These are phyloP conservation scores for Perizoma flavofasciatum DNA, from an alignment of 2,888 invertebrate species.

Conservation along the genomic window DNA sequence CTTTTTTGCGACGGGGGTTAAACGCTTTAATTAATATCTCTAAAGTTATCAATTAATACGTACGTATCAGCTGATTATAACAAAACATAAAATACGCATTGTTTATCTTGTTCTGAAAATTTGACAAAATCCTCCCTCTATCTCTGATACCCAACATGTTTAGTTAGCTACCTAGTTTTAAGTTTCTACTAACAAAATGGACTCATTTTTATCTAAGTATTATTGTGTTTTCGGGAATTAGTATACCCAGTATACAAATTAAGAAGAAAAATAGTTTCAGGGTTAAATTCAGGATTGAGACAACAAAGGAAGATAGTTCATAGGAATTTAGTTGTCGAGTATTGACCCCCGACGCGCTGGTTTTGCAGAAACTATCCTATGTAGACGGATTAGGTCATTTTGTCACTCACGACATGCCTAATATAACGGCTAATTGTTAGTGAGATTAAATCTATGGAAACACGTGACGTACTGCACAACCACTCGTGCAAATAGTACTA, in stretches of 20 bases:
- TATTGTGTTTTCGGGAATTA: no score
- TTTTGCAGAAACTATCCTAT: constrained; percentile 21
- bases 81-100: no score
- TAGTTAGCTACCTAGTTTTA: neutral
- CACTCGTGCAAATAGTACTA: no score
- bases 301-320: constrained; percentile 51
- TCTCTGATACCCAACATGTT: neutral
- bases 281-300: constrained; percentile 43
- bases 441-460: constrained; percentile 27
- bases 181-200: no score
- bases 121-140: neutral
- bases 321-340: constrained; percentile 41
- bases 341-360: constrained; percentile 34
- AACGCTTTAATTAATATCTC: no score
- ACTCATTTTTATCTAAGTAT: no score
- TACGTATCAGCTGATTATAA: constrained; percentile 6
- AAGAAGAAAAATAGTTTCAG: constrained; percentile 6
- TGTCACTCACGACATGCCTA: constrained; percentile 8
- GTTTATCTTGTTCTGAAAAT: neutral
- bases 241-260: no score
- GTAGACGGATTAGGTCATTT: constrained; percentile 35
- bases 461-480: no score
- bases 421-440: neutral
- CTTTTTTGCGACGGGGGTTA: no score
- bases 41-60: neutral